These are phyloP conservation scores for Chaetorhynchus papuensis DNA, from an alignment of 2,113 vertebrate species.

Conservation along the genomic window DNA sequence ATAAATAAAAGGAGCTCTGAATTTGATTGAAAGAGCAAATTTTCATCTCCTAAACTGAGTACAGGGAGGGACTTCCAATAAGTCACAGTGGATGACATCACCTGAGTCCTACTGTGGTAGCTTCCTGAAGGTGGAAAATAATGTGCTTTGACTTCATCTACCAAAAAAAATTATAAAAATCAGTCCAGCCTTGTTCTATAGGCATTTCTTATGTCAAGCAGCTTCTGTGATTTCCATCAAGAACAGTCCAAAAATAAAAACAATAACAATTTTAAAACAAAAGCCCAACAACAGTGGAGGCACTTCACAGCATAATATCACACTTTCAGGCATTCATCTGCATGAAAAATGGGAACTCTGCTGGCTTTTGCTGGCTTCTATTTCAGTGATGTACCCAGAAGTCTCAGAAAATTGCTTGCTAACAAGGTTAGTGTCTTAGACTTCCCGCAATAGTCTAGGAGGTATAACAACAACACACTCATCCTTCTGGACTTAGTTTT, in stretches of 20 bases:
- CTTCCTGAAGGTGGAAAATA: constrained; percentile 3
- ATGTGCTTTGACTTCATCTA: background rate
- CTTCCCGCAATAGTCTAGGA: background rate
- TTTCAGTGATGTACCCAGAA: background rate
- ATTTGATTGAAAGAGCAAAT: background rate
- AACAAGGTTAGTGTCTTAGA: background rate
- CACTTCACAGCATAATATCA: background rate
- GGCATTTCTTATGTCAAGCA: background rate
- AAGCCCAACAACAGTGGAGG: fast-evolving
- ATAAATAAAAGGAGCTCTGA: constrained; percentile 4
- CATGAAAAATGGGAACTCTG: background rate
- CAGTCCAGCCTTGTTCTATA: background rate
- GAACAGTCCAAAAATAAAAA: background rate
- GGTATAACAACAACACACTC: background rate
- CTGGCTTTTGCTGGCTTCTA: background rate
- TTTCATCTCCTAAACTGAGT: background rate
- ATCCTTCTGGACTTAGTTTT: background rate
- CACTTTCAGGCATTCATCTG: background rate
- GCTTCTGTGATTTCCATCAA: background rate
- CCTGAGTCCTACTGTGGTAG: background rate
- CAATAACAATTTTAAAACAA: background rate
- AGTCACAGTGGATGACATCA: background rate
- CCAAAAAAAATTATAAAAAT: background rate
- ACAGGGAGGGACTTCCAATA: background rate
- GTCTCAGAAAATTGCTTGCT: background rate